Evolutionary conservation across 2,797 vertebrate species (phyloP).

Genomic region (Parauchenoglanis ngamensis): DNA sequence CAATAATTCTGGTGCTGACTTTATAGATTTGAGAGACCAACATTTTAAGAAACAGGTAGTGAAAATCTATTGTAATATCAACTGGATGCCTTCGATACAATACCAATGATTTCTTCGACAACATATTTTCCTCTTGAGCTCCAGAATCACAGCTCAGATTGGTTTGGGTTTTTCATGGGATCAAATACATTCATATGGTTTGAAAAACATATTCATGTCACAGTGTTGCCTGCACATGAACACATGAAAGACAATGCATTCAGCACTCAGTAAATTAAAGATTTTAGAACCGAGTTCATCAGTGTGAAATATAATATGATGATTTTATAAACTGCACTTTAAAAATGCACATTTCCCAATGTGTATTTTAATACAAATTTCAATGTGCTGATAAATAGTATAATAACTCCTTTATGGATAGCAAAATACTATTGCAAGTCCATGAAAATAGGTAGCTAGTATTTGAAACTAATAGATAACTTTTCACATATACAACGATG

Average conservation of each 20-base stretch:
- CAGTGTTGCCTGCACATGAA: no score
- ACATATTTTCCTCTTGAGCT: background rate
- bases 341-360: background rate
- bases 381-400: background rate
- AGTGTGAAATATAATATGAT: background rate
- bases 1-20: background rate
- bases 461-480: background rate
- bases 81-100: background rate
- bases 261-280: background rate
- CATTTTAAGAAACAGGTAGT: no score
- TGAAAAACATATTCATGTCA: no score
- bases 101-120: background rate
- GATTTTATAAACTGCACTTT: background rate
- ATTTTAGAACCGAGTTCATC: background rate
- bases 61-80: background rate
- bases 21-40: background rate
- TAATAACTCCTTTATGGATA: slow-evolving; percentile 1
- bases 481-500: background rate
- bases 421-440: slow-evolving; percentile 1
- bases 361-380: background rate
- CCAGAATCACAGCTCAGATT: background rate
- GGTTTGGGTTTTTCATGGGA: background rate
- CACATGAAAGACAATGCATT: background rate
- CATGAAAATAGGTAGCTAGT: background rate
- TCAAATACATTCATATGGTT: background rate